Conservation (phyloP, 2,797 vertebrate species). For the Sebastes jordani region DNA sequence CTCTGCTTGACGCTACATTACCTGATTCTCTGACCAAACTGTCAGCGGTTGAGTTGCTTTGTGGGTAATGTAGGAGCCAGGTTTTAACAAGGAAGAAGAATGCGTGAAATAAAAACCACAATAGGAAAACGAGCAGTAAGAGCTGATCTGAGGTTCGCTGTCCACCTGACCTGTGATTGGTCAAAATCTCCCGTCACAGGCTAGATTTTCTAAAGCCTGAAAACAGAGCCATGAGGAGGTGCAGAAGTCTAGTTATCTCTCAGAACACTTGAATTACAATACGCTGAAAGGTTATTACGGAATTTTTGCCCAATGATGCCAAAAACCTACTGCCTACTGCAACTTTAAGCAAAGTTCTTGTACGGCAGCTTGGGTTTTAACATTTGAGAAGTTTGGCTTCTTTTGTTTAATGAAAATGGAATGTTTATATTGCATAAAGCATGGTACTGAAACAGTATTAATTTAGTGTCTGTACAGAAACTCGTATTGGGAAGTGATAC, state of each 20-base stretch:
- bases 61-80: not conserved
- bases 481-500: not conserved
- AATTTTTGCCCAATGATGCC: too few species aligned
- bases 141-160: too few species aligned
- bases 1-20: not conserved
- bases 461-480: not conserved
- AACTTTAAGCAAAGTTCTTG: not conserved
- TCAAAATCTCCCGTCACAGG: too few species aligned
- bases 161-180: too few species aligned
- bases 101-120: not conserved
- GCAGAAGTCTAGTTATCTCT: too few species aligned
- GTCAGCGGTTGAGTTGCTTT: not conserved
- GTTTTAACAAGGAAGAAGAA: not conserved
- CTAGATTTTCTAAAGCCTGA: too few species aligned
- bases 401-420: too few species aligned
- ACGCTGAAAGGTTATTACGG: rapidly evolving
- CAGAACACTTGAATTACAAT: too few species aligned
- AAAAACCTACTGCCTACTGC: too few species aligned
- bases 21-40: not conserved
- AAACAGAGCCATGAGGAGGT: too few species aligned
- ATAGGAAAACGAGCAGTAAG: not conserved
- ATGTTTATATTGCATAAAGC: not conserved
- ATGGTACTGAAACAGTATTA: not conserved
- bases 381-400: too few species aligned
- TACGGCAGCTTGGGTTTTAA: too few species aligned